Evolutionary conservation across 2,797 vertebrate genomes (phyloP), one percentile per base, ranked within the genome.

Genomic region (Eulemur coronatus): DNA sequence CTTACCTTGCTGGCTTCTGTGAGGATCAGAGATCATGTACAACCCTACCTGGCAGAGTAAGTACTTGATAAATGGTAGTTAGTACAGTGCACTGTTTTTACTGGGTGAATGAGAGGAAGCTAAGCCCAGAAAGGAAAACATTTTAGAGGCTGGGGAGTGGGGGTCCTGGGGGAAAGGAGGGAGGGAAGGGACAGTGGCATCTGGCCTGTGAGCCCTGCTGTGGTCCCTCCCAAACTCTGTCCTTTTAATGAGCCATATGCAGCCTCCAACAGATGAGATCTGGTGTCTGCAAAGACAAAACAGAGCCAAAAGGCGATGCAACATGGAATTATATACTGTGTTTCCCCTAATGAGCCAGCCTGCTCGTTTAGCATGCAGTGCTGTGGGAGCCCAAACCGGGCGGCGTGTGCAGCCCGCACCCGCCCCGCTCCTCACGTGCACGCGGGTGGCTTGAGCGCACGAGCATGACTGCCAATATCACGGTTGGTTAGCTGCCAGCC

Each of bases 211-310:
- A 69, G 57, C 75, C 38, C 57, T 76, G 78, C 69, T 84, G 69
- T 2, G 1, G 72, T 35, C 84, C 81, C 79, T 80, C 61, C 48
- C 94, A 35, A 20, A 46, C 73, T 79, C 87, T 82, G 89, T 61
- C 57, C 84, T 69, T 48, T 88, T 73, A 84, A 70, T 7, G n/a
- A 93, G 87, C 86, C 73, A 69, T 4, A 8, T 9, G 72, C 41
- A 73, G 75, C 38, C 72, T 94, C 89, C 24, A n/a, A 4, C 46
- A 72, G 86, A 43, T 26, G 91, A 63, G 89, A 76, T 41, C 86
- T 52, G 61, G 35, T 38, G 28, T 94, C 90, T 90, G 96, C 92
- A 65, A 81, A 86, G 82, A 82, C 93, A 41, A 79, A 81, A 76
- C 69, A 13, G 6, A 93, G 86, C 93, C 93, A n/a, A 63, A 65